Base-by-base conservation (phyloP, 2,888 invertebrate species). In the Neoitamus cyanurus region DNA sequence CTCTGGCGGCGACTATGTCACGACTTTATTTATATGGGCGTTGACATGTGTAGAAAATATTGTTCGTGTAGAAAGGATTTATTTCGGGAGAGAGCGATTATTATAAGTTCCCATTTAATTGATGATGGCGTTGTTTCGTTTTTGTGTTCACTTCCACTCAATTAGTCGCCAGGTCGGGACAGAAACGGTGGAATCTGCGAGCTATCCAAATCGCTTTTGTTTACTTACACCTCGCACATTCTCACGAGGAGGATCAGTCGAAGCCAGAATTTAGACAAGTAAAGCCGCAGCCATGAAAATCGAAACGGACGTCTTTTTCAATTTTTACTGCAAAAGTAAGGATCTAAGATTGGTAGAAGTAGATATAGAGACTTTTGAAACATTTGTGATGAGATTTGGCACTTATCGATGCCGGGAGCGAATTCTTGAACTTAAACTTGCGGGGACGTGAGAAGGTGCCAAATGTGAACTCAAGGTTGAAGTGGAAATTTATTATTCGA, bases 21-120 rank as follows among this genome's bases (percentile, higher is more conserved):
- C 31, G 37, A 25, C 36, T 73, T 73, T 73, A 36, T 73, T 31
- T 73, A 36, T 34, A 37, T 34, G 73, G 70, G 70, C 70, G 70
- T 70, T 73, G 73, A 73, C 73, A 73, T 73, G 73, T 36, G n/a
- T 34, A 37, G 20, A 36, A 34, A 15, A 36, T 25, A 73, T 15
- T 73, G 37, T 37, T 25, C 73, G 73, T 36, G 15, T 36, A 7
- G 73, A 73, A 31, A 70, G 70, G 30, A 30, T 70, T 70, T 70
- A 70, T 70, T 70, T 70, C 31, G 31, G 31, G 70, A 70, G 31
- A 70, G 58, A 70, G 28, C 68, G 9, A 30, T 30, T 30, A 13
- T 70, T 70, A 30, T 70, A 70, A 31, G 6, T 30, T 28, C 15
- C 48, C 48, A 48, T 58, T 42, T 20, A 58, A 20, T 58, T 58